Conservation (phyloP, 2,113 vertebrate species). For the Willisornis vidua region DNA sequence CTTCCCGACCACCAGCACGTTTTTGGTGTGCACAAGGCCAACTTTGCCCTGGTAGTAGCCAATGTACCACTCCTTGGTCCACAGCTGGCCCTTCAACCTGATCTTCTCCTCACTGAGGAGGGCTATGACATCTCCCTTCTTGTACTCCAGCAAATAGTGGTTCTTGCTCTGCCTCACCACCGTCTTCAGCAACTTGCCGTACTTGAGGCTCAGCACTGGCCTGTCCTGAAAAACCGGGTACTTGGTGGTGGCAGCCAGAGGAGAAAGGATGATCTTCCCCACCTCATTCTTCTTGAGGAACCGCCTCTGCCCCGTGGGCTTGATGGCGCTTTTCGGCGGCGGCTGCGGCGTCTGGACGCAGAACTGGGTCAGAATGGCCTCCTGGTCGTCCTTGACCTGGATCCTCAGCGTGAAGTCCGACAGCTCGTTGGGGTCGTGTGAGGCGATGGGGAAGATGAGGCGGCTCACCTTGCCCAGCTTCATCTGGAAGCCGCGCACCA, state of each 20-base stretch:
- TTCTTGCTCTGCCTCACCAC: constrained; percentile 94
- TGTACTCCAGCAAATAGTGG: constrained; percentile 93
- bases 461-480: constrained; percentile 93
- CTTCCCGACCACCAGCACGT: constrained; percentile 89
- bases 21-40: constrained; percentile 92
- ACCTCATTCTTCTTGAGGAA: constrained; percentile 97
- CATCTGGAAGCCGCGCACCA: constrained; percentile 90
- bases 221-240: constrained; percentile 93
- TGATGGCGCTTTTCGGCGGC: constrained; percentile 85
- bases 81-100: constrained; percentile 90
- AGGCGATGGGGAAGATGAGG: constrained; percentile 86
- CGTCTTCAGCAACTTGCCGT: constrained; percentile 92
- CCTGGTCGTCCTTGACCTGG: constrained; percentile 89
- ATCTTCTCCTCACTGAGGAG: constrained; percentile 94
- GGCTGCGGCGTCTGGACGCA: constrained; percentile 93
- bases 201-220: constrained; percentile 85
- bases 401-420: constrained; percentile 90
- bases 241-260: constrained; percentile 83
- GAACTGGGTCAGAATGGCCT: constrained; percentile 89
- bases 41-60: constrained; percentile 92
- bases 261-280: constrained; percentile 91
- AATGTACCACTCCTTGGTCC: constrained; percentile 98
- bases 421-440: constrained; percentile 81
- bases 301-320: constrained; percentile 82
- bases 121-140: constrained; percentile 90